Percentiles rank a stretch among this genome's conserved stretches.
These are phyloP conservation scores for Drosophila ustulata DNA, from an alignment of 2,888 invertebrate genomes.

Conservation along the genomic window DNA sequence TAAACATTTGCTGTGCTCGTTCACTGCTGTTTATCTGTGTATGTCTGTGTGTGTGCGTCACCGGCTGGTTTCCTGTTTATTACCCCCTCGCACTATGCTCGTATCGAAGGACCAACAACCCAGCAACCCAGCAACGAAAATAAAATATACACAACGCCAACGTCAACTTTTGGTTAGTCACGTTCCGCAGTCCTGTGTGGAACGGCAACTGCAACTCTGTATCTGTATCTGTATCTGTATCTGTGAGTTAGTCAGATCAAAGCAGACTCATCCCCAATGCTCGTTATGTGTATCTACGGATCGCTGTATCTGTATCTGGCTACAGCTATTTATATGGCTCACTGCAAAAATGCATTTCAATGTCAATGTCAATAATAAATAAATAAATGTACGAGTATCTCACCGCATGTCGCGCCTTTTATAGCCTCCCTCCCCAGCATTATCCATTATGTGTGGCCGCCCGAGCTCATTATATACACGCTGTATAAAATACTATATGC, in stretches of 20 bases:
- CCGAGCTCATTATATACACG: no score
- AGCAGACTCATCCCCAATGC: no score
- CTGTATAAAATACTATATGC: no score
- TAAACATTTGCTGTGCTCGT: slow-evolving; percentile 17
- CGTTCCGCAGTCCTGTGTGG: neutral
- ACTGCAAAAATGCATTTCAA: slow-evolving; percentile 53
- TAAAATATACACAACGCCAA: no score
- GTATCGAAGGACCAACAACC: slow-evolving; percentile 34
- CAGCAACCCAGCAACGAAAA: neutral
- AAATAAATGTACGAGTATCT: slow-evolving; percentile 22
- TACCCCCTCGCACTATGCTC: neutral
- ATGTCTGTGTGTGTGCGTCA: slow-evolving; percentile 39
- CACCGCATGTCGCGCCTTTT: slow-evolving; percentile 30
- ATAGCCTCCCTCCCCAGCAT: slow-evolving; percentile 6
- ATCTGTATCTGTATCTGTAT: slow-evolving; percentile 1
- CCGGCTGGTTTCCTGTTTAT: slow-evolving; percentile 32
- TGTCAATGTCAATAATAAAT: slow-evolving; percentile 56
- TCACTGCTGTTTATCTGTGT: slow-evolving; percentile 8
- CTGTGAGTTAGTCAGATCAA: no score
- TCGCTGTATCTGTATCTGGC: slow-evolving; percentile 1
- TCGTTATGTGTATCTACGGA: neutral
- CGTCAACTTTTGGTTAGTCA: slow-evolving; percentile 34
- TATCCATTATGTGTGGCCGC: no score
- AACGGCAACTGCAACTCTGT: slow-evolving; percentile 2
- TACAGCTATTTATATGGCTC: slow-evolving; percentile 24